These are phyloP conservation scores for Lagopus leucura DNA, from an alignment of 2,113 vertebrate species.

Conservation along the genomic window DNA sequence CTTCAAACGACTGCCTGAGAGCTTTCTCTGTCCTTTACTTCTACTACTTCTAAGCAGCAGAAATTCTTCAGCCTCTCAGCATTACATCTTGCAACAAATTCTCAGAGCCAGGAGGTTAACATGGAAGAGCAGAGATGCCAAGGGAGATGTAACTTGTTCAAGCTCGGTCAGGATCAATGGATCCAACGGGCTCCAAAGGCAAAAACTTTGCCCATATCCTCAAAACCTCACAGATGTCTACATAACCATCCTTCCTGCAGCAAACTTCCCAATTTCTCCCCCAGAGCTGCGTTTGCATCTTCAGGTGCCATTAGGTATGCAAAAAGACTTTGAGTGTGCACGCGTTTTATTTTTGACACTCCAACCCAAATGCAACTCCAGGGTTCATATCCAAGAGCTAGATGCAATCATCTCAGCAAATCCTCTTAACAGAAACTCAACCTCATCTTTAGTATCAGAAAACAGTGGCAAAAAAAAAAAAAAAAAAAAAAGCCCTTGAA, in stretches of 20 bases:
- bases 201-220: not conserved
- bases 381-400: not conserved
- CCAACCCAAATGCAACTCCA: not conserved
- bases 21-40: not conserved
- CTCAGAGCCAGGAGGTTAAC: not conserved
- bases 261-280: fast-evolving
- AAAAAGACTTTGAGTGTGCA: not conserved
- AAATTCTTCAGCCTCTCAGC: not conserved
- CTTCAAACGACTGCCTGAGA: not conserved
- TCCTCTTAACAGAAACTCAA: not conserved
- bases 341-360: not conserved
- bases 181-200: not conserved
- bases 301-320: not conserved
- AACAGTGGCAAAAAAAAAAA: not conserved
- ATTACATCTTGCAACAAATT: not conserved
- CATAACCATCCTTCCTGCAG: no score
- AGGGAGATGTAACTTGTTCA: not conserved
- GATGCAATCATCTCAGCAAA: not conserved
- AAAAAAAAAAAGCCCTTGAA: not conserved
- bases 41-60: not conserved
- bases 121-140: not conserved
- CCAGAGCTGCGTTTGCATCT: not conserved
- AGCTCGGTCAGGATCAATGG: not conserved
- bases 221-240: fast-evolving
- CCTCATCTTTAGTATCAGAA: not conserved